phyloP scores from a whole-genome alignment of 2,113 vertebrate genomes.

The cat (Felis catus) region F.catus_Fca126_mat1.0 CM031419.1:219932001-219932500 shows the following conservation, averaged over 20 bases:
- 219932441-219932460: not conserved
- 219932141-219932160: not conserved
- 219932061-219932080: not conserved
- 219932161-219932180: not conserved
- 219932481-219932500: not conserved
- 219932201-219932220: accelerated
- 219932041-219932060: not conserved
- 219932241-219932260: not conserved
- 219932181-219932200: not conserved
- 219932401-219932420: not conserved
- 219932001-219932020: not conserved
- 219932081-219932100: not conserved
- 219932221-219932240: accelerated
- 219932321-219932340: accelerated
- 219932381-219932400: not conserved
- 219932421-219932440: not conserved
- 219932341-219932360: not conserved
- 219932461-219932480: accelerated
- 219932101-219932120: accelerated
- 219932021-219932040: not conserved
- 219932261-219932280: not conserved
- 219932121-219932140: not conserved
- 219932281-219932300: accelerated
- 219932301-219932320: accelerated
- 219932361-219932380: not conserved